Base-by-base conservation (phyloP, 2,113 vertebrate species). In the Motacilla tschutschensis region DNA sequence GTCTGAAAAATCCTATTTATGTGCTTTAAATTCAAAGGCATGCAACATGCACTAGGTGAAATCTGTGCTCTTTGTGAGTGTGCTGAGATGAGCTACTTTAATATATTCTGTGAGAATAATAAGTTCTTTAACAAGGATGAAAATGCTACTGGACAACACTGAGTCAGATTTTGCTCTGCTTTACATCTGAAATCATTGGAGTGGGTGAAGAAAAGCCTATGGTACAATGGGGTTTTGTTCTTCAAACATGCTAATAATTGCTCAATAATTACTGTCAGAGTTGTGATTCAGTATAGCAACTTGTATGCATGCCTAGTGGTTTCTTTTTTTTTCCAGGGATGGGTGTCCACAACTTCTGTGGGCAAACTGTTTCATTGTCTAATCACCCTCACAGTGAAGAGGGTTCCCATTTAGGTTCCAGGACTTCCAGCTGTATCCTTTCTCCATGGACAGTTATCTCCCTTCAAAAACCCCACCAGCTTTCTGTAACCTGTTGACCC, bases 271-370 rank as follows among this genome's bases (percentile, higher is more conserved):
- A 8, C 20, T 80, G 38, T 31, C 38, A 31, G 57, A 77, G 5
- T 25, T 41, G 22, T 80, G 62, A 54, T n/a, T 81, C 75, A 66
- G 10, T 72, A 26, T 18, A 59, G 21, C n/a, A 76, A 69, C 8
- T 7, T 54, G 2, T n/a, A 50, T 65, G 10, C 14, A 35, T 3
- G 1, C 60, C n/a, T 83, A 25, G 12, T 62, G 18, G 0, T 24
- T 60, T 29, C 5, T 29, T 60, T 25, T 3, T 35, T 46, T 51
- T 64, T 64, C 25, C 20, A 40, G 29, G 14, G 8, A 16, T 46
- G 9, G 9, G 6, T 21, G 24, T 46, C 33, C 33, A 15, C 33
- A 51, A 6, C 17, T 72, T 65, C 44, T 25, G 24, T 29, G 16
- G 44, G 24, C 13, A 72, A 59, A 25, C 8, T 72, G 16, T 31